phyloP scores from a whole-genome alignment of 2,888 invertebrate species.

The Maniola hyperantus region DNA sequence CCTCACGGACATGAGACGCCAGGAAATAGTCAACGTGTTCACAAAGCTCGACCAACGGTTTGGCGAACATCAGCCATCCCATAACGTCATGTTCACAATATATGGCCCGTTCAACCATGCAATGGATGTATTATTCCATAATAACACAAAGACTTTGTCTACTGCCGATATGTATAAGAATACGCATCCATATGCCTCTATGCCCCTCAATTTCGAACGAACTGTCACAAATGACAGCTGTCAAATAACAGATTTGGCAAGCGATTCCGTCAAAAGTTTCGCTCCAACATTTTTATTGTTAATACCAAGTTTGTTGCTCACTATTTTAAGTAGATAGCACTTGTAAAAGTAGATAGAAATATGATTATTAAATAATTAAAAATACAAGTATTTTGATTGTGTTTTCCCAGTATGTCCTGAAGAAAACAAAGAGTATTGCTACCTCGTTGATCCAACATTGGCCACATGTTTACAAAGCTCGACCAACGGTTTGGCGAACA shows the following conservation, averaged over 20 bases:
- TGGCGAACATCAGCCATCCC: slow-evolving; percentile 81
- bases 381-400: background rate
- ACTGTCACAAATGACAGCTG: slow-evolving; percentile 49
- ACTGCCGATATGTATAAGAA: slow-evolving; percentile 53
- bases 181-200: slow-evolving; percentile 62
- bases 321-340: slow-evolving; percentile 42
- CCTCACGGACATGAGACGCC: slow-evolving; percentile 77
- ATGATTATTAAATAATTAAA: background rate
- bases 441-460: slow-evolving; percentile 86
- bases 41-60: slow-evolving; percentile 87
- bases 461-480: slow-evolving; percentile 86
- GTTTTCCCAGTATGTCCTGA: slow-evolving; percentile 85
- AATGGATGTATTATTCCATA: slow-evolving; percentile 86
- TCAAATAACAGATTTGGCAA: slow-evolving; percentile 49
- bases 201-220: slow-evolving; percentile 69
- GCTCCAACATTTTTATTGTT: slow-evolving; percentile 50
- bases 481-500: slow-evolving; percentile 87
- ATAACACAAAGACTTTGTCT: slow-evolving; percentile 70
- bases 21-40: slow-evolving; percentile 88
- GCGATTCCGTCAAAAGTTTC: slow-evolving; percentile 50
- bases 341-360: slow-evolving; percentile 5
- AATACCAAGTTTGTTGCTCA: slow-evolving; percentile 55
- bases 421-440: slow-evolving; percentile 78
- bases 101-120: slow-evolving; percentile 86
- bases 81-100: slow-evolving; percentile 85